Evolutionary conservation across 2,888 invertebrate genomes (phyloP).

Genomic region (Metalampra italica): DNA sequence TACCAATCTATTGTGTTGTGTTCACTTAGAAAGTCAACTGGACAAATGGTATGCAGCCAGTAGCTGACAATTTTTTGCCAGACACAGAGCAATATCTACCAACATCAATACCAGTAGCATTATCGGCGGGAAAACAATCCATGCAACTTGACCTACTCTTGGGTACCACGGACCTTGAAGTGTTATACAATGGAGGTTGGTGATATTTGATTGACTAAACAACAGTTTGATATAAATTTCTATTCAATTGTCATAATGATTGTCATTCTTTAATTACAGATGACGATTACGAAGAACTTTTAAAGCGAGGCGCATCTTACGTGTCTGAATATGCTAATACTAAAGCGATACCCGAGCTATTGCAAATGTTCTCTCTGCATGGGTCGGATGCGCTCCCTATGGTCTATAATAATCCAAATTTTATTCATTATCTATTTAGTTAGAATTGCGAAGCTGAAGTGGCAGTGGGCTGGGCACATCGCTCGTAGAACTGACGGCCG

Average conservation of each 20-base stretch:
- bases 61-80: conserved; percentile 80
- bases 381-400: conserved; percentile 33
- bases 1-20: background rate
- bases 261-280: conserved; percentile 33
- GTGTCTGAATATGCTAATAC: conserved; percentile 78
- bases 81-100: conserved; percentile 81
- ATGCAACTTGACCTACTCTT: conserved; percentile 82
- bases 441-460: no score
- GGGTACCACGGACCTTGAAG: conserved; percentile 84
- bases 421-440: background rate
- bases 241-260: background rate
- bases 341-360: conserved; percentile 78
- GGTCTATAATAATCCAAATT: conserved; percentile 28
- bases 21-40: conserved; percentile 75
- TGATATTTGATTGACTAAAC: conserved; percentile 2
- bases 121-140: conserved; percentile 70
- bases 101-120: conserved; percentile 66
- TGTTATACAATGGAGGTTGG: conserved; percentile 76
- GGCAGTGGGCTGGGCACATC: no score
- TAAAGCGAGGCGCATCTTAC: conserved; percentile 72
- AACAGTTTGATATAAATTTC: background rate
- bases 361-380: conserved; percentile 57
- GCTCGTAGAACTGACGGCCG: no score
- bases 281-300: conserved; percentile 79
- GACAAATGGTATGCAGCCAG: conserved; percentile 79